Conservation (phyloP, 2,797 vertebrate genomes). For the Aeoliscus strigatus region DNA sequence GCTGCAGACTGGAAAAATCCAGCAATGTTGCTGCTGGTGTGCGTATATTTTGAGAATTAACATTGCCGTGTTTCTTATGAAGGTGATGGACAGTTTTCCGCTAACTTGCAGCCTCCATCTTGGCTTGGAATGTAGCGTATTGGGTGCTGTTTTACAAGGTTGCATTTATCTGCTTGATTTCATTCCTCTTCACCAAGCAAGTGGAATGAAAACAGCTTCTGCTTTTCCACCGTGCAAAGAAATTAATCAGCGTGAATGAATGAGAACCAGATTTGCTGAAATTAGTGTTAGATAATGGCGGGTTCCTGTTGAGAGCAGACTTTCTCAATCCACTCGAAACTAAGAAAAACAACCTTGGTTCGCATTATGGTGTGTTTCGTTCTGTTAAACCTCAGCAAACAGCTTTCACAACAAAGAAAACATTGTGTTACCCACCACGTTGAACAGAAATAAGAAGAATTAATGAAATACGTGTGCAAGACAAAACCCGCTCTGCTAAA, state of each 20-base stretch:
- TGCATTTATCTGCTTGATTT: no score
- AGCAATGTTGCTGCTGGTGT: no score
- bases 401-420: background rate
- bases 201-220: no score
- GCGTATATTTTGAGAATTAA: no score
- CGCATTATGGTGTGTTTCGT: constrained; percentile 5
- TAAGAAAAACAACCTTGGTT: constrained; percentile 8
- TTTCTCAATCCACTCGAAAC: no score
- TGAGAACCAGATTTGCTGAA: constrained; percentile 2
- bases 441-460: background rate
- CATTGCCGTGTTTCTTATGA: no score
- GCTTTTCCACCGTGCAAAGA: background rate
- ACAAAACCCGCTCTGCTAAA: constrained; percentile 22
- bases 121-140: no score
- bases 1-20: no score
- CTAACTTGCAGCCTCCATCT: no score
- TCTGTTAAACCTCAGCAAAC: constrained; percentile 12
- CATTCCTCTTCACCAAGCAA: no score
- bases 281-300: background rate
- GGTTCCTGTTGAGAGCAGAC: background rate
- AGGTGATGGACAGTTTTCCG: no score
- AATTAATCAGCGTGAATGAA: constrained; percentile 2
- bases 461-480: constrained; percentile 9
- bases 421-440: constrained; percentile 3
- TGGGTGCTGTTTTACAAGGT: no score